Evolutionary conservation across 2,113 vertebrate species (phyloP), one percentile per base, ranked within the genome.

Genomic region (Pseudorectes ferrugineus): DNA sequence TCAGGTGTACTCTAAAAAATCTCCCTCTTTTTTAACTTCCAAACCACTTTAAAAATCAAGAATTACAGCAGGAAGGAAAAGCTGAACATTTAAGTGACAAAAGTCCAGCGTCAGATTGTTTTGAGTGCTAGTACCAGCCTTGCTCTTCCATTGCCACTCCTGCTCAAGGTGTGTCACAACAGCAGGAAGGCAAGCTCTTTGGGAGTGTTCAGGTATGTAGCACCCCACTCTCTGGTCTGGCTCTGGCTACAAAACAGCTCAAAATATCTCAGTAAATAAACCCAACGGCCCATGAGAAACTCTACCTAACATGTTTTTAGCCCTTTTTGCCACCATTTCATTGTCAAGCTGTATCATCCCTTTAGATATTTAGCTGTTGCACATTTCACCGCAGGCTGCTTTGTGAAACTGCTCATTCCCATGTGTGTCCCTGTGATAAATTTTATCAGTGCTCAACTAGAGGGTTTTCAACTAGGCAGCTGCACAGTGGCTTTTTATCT

Each of bases 401-500:
- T 87, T 89, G 84, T 31, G 49, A 79, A 96, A 94, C 86, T 92
- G 71, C 88, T 89, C 88, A 74, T 92, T 97, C 92, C 14, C 96
- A 51, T 96, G 94, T 89, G 94, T 76, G 77, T 51, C 75, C 73
- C 95, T 95, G 85, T 97, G 98, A 98, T 98, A 98, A 98, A 97
- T 98, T 96, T 98, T 98, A 98, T 98, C 97, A 96, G 95, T 95
- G 96, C 94, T 97, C 97, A 97, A 95, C 51, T 97, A 97, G 83
- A 84, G 28, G 11, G 92, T 85, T 89, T 83, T 96, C 70, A 84
- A 93, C 73, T 15, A 91, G 85, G 92, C 94, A 94, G 75, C 80
- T 91, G 71, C 95, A 95, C 86, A 89, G 97, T 97, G 97, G 97
- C 94, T 98, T 98, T 98, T 98, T 98, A 98, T 98, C 98, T 97